Conservation (phyloP, 2,888 invertebrate species). For the Zele albiditarsus region DNA sequence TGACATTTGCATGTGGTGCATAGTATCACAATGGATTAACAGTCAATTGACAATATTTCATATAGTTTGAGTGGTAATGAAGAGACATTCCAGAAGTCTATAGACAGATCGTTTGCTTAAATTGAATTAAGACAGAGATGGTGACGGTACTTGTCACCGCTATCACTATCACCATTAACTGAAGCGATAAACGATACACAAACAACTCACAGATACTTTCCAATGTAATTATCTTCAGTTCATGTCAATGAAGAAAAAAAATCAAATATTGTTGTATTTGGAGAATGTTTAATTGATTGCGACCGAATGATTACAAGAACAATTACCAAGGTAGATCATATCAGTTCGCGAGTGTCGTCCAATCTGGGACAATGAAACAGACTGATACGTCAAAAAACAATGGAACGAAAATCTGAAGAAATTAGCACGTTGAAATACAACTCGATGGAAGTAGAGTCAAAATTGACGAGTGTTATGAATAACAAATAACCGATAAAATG, state of each 20-base stretch:
- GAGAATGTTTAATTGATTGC: constrained; percentile 12
- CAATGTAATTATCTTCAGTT: not conserved
- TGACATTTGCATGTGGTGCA: constrained; percentile 29
- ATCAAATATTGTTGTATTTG: too few relatives aligned
- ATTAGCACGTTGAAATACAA: not conserved
- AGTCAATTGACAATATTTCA: constrained; percentile 40
- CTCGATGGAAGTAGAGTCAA: not conserved
- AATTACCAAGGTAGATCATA: not conserved
- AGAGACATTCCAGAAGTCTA: not conserved
- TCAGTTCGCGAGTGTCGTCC: not conserved
- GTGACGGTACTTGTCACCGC: constrained; percentile 21
- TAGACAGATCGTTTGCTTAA: not conserved
- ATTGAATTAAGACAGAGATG: not conserved
- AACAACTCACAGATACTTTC: constrained; percentile 16
- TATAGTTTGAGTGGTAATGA: not conserved
- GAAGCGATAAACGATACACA: constrained; percentile 20
- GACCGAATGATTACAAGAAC: not conserved
- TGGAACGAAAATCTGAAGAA: not conserved
- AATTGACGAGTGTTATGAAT: not conserved
- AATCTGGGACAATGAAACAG: constrained; percentile 14
- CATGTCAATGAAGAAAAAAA: not conserved
- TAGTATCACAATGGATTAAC: constrained; percentile 42
- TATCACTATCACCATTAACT: not conserved
- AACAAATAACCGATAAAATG: constrained; percentile 14
- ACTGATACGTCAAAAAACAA: not conserved